phyloP scores from a whole-genome alignment of 2,113 vertebrate species.

The human region GRCh38 chr5:12906001-12906500 shows the following conservation, averaged over 20 bases:
- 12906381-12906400: not conserved
- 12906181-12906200: not conserved
- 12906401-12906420: not conserved
- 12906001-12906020: not conserved
- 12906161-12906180: not conserved
- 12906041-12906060: not conserved
- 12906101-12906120: not conserved
- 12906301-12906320: not conserved
- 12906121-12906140: not conserved
- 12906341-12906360: rapidly evolving
- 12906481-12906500: not conserved
- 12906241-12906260: not conserved
- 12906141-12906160: not conserved
- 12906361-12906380: not conserved
- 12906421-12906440: not conserved
- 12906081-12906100: not conserved
- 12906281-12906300: not conserved
- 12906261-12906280: not conserved
- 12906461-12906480: not conserved
- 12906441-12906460: not conserved
- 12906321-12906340: rapidly evolving
- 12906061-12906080: not conserved
- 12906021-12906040: not conserved
- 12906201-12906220: not conserved
- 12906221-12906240: not conserved